These are phyloP conservation scores for Muschampia plurimacula DNA, from an alignment of 2,888 invertebrate species.

Conservation along the genomic window DNA sequence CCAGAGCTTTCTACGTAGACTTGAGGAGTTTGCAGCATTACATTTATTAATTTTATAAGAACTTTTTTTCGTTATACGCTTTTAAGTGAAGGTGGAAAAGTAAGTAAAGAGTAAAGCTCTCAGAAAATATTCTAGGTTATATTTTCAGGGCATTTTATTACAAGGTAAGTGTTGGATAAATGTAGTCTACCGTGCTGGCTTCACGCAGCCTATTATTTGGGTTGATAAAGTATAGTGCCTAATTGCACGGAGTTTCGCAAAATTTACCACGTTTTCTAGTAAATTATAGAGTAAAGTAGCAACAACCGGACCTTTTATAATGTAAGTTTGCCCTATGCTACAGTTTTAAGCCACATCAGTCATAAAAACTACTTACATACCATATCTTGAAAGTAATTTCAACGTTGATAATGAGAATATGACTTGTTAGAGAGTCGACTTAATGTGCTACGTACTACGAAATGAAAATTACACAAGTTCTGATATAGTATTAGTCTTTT, in stretches of 20 bases:
- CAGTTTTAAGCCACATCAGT: background rate
- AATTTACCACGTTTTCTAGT: background rate
- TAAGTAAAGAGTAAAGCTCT: background rate
- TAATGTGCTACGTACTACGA: background rate
- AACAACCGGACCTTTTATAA: background rate
- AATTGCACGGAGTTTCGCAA: constrained; percentile 8
- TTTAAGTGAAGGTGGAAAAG: background rate
- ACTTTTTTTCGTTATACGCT: background rate
- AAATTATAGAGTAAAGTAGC: constrained; percentile 11
- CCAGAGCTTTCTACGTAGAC: too few species aligned
- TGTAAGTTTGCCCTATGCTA: background rate
- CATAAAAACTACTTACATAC: background rate
- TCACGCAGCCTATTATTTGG: constrained; percentile 6
- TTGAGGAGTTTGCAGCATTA: too few species aligned
- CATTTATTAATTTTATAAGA: background rate
- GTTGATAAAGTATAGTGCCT: constrained; percentile 17
- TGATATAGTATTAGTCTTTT: constrained; percentile 7
- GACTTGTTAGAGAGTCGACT: background rate
- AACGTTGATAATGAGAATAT: background rate
- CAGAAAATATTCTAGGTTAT: background rate
- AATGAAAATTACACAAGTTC: background rate
- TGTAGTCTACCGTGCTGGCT: background rate
- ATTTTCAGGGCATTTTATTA: constrained; percentile 6
- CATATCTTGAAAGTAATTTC: background rate
- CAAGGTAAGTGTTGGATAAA: constrained; percentile 14